Percentiles rank a stretch among this genome's conserved stretches.
phyloP scores from a whole-genome alignment of 2,888 invertebrate species.

The Hemaris fuciformis region DNA sequence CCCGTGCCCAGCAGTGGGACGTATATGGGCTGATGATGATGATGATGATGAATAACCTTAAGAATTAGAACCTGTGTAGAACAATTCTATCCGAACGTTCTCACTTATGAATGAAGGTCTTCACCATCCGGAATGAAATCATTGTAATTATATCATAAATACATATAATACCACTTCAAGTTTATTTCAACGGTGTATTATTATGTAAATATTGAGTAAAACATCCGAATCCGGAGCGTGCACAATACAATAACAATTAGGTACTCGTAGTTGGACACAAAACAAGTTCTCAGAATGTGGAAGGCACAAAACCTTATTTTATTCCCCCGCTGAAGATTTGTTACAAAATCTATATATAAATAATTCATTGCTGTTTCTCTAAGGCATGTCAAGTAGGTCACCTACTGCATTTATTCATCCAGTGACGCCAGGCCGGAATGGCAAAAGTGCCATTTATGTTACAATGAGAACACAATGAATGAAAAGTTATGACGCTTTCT shows the following conservation, averaged over 20 bases:
- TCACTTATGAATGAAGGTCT: not conserved
- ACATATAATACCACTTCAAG: not conserved
- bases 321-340: conserved; percentile 35
- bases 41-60: too few relatives aligned
- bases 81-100: not conserved
- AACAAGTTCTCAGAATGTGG: not conserved
- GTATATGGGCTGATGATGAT: too few relatives aligned
- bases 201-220: conserved; percentile 18
- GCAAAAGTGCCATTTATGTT: not conserved
- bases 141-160: not conserved
- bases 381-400: conserved; percentile 28
- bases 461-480: not conserved
- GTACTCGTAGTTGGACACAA: not conserved
- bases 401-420: conserved; percentile 47
- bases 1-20: too few relatives aligned
- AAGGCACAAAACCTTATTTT: conserved; percentile 16
- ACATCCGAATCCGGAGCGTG: conserved; percentile 10
- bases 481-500: not conserved
- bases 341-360: conserved; percentile 39
- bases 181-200: conserved; percentile 22
- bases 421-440: conserved; percentile 8
- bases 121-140: not conserved
- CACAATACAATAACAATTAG: conserved; percentile 8
- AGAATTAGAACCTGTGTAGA: not conserved
- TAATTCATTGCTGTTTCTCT: conserved; percentile 50